A percentile compares a stretch with the other conserved stretches of the same genome.
phyloP scores from a whole-genome alignment of 37 sponge, comb jelly and placozoan genomes.

The Lycopodina hypogea region DNA sequence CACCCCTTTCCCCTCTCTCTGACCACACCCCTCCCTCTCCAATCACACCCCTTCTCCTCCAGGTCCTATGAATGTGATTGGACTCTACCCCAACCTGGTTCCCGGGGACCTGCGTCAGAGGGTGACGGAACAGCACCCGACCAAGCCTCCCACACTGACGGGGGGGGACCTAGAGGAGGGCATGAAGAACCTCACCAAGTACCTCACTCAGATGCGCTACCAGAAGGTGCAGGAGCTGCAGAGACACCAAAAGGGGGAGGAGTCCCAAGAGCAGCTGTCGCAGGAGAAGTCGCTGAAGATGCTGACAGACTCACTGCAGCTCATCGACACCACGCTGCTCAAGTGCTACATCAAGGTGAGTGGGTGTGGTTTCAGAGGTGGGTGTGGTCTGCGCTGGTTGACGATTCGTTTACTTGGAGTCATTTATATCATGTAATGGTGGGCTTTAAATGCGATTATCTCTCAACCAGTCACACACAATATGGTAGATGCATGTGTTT shows the following conservation, averaged over 20 bases:
- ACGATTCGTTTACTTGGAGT: no score
- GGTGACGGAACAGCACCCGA: conserved; percentile 29
- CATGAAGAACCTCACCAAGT: conserved; percentile 51
- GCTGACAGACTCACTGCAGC: conserved; percentile 26
- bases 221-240: conserved; percentile 28
- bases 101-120: conserved; percentile 47
- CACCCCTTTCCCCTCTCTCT: no score
- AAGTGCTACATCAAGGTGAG: conserved; percentile 86
- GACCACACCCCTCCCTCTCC: conserved; percentile 9
- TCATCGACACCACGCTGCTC: conserved; percentile 85
- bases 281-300: neutral
- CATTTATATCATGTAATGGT: neutral
- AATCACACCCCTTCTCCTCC: conserved; percentile 9
- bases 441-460: neutral
- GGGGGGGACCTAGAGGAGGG: conserved; percentile 61
- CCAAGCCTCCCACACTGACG: conserved; percentile 58
- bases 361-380: no score
- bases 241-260: conserved; percentile 15
- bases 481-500: neutral
- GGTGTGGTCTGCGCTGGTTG: no score
- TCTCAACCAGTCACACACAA: neutral
- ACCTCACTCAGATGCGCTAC: conserved; percentile 62
- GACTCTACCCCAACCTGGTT: conserved; percentile 70
- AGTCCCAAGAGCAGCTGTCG: neutral
- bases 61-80: conserved; percentile 72